These are phyloP conservation scores for Aramus guarauna DNA, from an alignment of 2,113 vertebrate genomes.

Conservation along the genomic window DNA sequence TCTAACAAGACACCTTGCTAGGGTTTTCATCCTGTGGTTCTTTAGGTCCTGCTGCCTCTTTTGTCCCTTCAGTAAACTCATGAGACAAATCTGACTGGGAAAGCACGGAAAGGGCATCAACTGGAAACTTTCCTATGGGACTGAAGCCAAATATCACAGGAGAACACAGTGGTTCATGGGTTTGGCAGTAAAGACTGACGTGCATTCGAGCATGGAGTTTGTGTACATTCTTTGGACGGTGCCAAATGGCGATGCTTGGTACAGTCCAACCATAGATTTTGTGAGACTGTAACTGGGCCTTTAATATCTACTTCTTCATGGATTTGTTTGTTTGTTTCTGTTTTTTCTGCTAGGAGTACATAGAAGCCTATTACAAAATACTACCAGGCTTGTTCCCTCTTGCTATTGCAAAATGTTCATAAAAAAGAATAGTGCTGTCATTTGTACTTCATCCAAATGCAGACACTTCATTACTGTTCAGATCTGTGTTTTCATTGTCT, in stretches of 20 bases:
- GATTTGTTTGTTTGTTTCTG: background rate
- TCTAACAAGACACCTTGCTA: background rate
- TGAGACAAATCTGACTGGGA: background rate
- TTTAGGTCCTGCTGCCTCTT: background rate
- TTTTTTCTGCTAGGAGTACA: background rate
- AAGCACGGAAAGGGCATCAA: background rate
- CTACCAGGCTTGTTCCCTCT: background rate
- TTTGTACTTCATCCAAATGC: background rate
- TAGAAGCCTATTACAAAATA: background rate
- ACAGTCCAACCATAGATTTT: background rate
- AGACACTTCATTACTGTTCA: background rate
- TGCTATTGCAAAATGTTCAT: background rate
- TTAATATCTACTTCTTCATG: background rate
- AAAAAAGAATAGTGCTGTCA: background rate
- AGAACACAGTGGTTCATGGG: background rate
- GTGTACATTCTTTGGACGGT: background rate
- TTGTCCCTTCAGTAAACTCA: background rate
- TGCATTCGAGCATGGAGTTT: background rate
- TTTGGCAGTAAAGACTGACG: constrained; percentile 14
- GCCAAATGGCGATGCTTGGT: background rate
- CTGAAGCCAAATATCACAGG: background rate
- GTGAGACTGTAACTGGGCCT: background rate
- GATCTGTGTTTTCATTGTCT: background rate
- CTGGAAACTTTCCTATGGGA: background rate
- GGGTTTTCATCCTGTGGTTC: background rate